Evolutionary conservation across 2,888 invertebrate genomes (phyloP), one percentile per base, ranked within the genome.

Genomic region (Amphiduros pacificus): DNA sequence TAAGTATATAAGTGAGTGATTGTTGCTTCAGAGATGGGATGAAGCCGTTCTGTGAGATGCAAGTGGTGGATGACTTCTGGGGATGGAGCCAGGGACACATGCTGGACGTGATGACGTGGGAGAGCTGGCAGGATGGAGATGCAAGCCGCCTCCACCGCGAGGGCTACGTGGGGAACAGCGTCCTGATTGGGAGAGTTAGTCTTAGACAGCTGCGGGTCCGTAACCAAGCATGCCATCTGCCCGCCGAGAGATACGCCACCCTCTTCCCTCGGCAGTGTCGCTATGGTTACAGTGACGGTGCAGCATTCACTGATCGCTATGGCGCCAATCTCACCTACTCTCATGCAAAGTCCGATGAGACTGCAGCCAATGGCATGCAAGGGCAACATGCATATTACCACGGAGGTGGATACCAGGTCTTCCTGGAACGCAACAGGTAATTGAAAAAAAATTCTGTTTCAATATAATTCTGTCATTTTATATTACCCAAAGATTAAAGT

Each of bases 101-200:
- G 40, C 60, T 79, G 32, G 73, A 74, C 49, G 55, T 56, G 2
- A 49, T 78, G 20, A 73, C 71, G 48, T 51, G 52, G 40, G 62
- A 68, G 14, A 44, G 48, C 40, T 28, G 54, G 50, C 41, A 61
- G 36, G 32, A 58, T 52, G 49, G 54, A 2, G 49, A 57, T 24
- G 44, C 27, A 27, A 50, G 32, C n/a, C 26, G 24, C 22, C 58
- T 32, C n/a, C 50, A 50, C 24, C 49, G 26, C 31, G 50, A 61
- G 61, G 41, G 32, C 40, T 48, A 53, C 50, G 49, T 64, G 20
- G 59, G 55, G 6, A 63, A 56, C 55, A 64, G 61, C 27, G 20
- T 60, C 36, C 61, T 79, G 31, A 71, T 81, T 36, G 81, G 81
- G 3, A 61, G 73, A 5, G 71, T 78, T 17, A 72, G 74, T 29